Evolutionary conservation across 2,797 vertebrate species (phyloP), one percentile per base, ranked within the genome.

Genomic region (Hozukius guyotensis): DNA sequence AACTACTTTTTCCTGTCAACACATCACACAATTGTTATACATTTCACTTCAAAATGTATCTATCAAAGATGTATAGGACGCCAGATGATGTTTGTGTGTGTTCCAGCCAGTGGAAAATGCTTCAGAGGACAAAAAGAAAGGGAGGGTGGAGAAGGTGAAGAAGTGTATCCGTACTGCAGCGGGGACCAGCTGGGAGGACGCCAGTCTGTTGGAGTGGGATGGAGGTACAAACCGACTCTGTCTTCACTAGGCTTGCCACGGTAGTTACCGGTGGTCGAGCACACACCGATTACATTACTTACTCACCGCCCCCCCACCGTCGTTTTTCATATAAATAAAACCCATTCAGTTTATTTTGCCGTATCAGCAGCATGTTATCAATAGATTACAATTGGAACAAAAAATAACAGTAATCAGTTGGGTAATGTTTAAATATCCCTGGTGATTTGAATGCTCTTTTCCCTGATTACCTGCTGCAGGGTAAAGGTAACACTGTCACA

Each of bases 91-190:
- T 59, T 12, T 65, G 1, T 36, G 11, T 77, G 5, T 72, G 27
- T 29, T 83, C 20, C 75, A 97, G 95, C 95, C 96, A 12, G 85
- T 90, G 55, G 97, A 98, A 83, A 95, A 76, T 3, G 74, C 92
- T 6, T 77, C 95, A 4, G 97, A 98, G 34, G 97, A 98, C 87
- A 98, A 97, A 70, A 98, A 97, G 94, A 97, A 96, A 87, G 84
- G 89, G 0, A 97, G 95, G 81, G 90, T 89, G 2, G 97, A 98
- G 75, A 97, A 97, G 78, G 89, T 96, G 82, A 98, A 96, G 90
- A 97, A 97, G 72, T 98, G 97, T 72, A 98, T 98, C 81, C 96
- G 97, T 3, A 98, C 97, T 0, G 97, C 97, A 4, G 97, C 97
- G 0, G 97, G 97, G 4, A 97, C 94, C 3, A 93, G 91, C 77